Percentiles rank a stretch among this genome's conserved stretches.
Conservation (phyloP, 2,888 invertebrate genomes). For the Hyppa rectilinea region DNA sequence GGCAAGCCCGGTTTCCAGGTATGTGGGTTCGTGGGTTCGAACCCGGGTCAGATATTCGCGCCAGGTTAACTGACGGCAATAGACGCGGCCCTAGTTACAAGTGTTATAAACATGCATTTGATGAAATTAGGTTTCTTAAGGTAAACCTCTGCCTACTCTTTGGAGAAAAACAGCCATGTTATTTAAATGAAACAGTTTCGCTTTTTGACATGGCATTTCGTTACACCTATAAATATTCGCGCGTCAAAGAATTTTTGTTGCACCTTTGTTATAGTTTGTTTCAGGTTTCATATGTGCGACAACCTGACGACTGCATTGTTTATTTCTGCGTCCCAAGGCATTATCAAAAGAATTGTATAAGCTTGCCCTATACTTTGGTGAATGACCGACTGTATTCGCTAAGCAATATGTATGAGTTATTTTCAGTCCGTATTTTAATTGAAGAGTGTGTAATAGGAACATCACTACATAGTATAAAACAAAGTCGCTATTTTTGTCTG, state of each 20-base stretch:
- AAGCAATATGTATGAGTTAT: not conserved
- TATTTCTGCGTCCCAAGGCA: conserved; percentile 5
- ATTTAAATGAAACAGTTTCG: not conserved
- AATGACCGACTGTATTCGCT: not conserved
- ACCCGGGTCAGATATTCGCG: not conserved
- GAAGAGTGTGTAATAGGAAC: not conserved
- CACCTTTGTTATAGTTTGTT: conserved; percentile 52
- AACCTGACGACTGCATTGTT: conserved; percentile 39
- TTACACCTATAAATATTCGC: conserved; percentile 6
- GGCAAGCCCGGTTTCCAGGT: not conserved
- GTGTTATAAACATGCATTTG: not conserved
- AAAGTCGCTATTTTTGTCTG: too few relatives aligned
- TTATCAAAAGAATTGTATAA: not conserved
- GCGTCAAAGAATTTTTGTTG: conserved; percentile 20
- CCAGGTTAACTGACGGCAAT: not conserved
- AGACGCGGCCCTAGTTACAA: not conserved
- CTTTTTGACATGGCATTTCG: not conserved
- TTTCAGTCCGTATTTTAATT: not conserved
- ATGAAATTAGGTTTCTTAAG: not conserved
- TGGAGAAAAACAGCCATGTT: not conserved
- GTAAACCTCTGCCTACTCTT: not conserved
- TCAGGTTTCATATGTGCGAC: conserved; percentile 38
- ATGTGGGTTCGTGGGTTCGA: not conserved
- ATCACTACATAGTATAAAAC: too few relatives aligned
- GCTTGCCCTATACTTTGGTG: not conserved